Evolutionary conservation across 2,888 invertebrate species (phyloP), one percentile per base, ranked within the genome.

Genomic region (Sicus ferrugineus): DNA sequence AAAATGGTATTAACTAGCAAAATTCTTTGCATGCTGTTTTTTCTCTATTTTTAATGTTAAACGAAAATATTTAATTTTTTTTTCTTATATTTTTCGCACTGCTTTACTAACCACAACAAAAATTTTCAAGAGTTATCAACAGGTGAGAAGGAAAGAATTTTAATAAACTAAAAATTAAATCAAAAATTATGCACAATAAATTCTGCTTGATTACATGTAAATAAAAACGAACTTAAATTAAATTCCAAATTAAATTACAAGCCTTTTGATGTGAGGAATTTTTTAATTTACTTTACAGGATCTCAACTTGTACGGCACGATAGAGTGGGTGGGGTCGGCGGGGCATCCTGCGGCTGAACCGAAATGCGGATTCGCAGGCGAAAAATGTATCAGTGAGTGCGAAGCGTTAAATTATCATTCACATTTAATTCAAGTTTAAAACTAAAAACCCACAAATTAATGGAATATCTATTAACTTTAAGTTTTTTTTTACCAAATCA

Each of bases 331-430:
- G 28, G 89, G 89, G 14, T 90, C 90, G 7, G 75, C 74, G 9
- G 87, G 87, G 58, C 92, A 92, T 48, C 96, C 97, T 0, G 88
- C 92, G 19, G 93, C 95, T 2, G 94, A 94, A 78, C 97, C 96
- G 1, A 87, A 88, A 30, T 97, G 97, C 84, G 97, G 97, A n/a
- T 97, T 95, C 84, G 87, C 90, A 42, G 94, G 93, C 67, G 94
- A 96, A 86, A 93, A 93, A 83, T 97, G 97, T 84, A 92, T 93
- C 80, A 92, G 95, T 95, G 88, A 90, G 93, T 91, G 70, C 14
- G 34, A 46, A 14, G 2, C 23, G 3, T 23, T 5, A 34, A 42
- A 21, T 23, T 16, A 21, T 28, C 28, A n/a, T 54, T 23, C 11
- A 23, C 26, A 54, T 46, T 11, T 3, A 46, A 46, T n/a, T 46